Conservation (phyloP, 2,888 invertebrate genomes). For the Platycheirus rosarum region DNA sequence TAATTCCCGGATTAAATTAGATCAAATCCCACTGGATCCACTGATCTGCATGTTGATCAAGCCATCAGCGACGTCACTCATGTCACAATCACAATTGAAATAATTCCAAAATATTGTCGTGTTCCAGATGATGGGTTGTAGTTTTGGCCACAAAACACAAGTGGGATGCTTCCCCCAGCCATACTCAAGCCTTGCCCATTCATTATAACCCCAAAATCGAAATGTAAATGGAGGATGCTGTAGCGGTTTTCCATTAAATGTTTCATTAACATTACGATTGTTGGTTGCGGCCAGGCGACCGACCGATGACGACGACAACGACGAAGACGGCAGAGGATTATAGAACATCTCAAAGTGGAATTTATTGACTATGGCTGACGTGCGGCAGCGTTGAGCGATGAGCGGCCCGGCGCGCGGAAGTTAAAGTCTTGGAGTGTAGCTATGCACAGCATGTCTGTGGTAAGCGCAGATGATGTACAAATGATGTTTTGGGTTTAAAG, state of each 20-base stretch:
- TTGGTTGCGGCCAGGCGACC: slow-evolving; percentile 11
- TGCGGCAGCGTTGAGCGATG: neutral
- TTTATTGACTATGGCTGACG: slow-evolving; percentile 48
- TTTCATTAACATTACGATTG: slow-evolving; percentile 54
- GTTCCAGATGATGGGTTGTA: slow-evolving; percentile 38
- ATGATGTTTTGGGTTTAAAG: slow-evolving; percentile 25
- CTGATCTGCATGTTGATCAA: slow-evolving; percentile 62
- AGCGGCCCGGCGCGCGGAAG: neutral
- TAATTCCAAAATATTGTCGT: slow-evolving; percentile 64
- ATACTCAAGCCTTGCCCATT: slow-evolving; percentile 3
- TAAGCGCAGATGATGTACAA: slow-evolving; percentile 37
- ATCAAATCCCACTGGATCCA: slow-evolving; percentile 57
- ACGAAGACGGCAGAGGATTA: slow-evolving; percentile 16
- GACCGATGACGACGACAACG: neutral
- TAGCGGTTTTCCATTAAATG: slow-evolving; percentile 47
- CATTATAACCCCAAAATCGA: slow-evolving; percentile 37
- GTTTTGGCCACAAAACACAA: slow-evolving; percentile 38
- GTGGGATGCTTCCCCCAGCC: slow-evolving; percentile 37
- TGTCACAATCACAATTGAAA: slow-evolving; percentile 65
- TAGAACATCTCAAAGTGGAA: slow-evolving; percentile 43
- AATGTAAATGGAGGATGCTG: slow-evolving; percentile 10
- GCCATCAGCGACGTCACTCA: slow-evolving; percentile 42
- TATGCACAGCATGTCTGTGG: slow-evolving; percentile 14
- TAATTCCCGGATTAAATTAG: slow-evolving; percentile 46
- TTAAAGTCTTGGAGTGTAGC: too few species aligned